phyloP scores from a whole-genome alignment of 30 jellyfish, hydroid and myxozoan species.

The Euphysa ruthae region DNA sequence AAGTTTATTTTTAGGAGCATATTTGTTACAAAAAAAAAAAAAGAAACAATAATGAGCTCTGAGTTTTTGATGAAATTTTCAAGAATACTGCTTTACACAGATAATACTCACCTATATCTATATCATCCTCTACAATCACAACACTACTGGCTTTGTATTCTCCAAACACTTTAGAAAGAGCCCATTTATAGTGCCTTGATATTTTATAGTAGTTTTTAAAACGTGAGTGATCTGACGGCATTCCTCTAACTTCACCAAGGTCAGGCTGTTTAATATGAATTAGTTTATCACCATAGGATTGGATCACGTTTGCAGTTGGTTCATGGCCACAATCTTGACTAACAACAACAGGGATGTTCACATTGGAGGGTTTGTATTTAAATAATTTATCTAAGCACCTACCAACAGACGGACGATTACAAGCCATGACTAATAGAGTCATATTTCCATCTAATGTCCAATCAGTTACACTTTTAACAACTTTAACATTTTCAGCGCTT shows the following conservation, averaged over 20 bases:
- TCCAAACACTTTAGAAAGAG: conserved; percentile 61
- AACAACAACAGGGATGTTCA: conserved; percentile 71
- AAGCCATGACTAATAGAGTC: conserved; percentile 76
- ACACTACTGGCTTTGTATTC: conserved; percentile 64
- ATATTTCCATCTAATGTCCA: background rate
- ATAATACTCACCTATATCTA: conserved; percentile 92
- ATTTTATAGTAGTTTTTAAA: conserved; percentile 82
- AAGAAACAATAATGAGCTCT: too few relatives aligned
- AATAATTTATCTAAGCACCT: conserved; percentile 78
- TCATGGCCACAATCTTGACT: conserved; percentile 96
- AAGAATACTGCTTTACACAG: too few relatives aligned
- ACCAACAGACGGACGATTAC: conserved; percentile 92
- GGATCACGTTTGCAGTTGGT: conserved; percentile 72
- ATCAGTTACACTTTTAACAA: too few relatives aligned
- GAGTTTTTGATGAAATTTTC: too few relatives aligned
- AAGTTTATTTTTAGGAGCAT: too few relatives aligned
- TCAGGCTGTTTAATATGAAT: conserved; percentile 80
- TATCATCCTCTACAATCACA: conserved; percentile 90
- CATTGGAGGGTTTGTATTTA: conserved; percentile 49
- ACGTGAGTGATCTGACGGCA: conserved; percentile 60
- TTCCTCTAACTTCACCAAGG: conserved; percentile 59
- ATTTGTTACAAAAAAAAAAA: too few relatives aligned
- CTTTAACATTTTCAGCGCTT: too few relatives aligned
- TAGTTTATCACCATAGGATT: conserved; percentile 68
- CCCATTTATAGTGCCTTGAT: conserved; percentile 84